phyloP scores from a whole-genome alignment of 2,888 invertebrate species.

The Zaprionus lineosus region DNA sequence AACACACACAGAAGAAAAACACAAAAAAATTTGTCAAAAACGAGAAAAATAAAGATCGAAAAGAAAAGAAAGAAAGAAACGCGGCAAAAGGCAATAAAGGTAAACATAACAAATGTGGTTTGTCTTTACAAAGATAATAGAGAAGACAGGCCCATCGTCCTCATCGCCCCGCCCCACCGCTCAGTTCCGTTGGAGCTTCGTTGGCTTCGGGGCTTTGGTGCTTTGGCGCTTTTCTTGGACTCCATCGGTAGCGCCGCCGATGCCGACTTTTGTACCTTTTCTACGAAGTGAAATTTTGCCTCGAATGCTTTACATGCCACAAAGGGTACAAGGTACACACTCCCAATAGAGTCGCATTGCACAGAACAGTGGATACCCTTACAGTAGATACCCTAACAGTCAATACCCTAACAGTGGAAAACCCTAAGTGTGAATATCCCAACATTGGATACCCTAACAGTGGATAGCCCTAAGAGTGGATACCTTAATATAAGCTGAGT shows the following conservation, averaged over 20 bases:
- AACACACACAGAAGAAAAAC: slow-evolving; percentile 7
- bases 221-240: too few species aligned
- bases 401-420: too few species aligned
- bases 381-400: too few species aligned
- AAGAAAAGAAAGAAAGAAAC: slow-evolving; percentile 19
- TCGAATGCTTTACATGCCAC: slow-evolving; percentile 69
- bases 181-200: slow-evolving; percentile 4
- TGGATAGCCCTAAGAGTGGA: too few species aligned
- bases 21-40: slow-evolving; percentile 36
- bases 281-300: slow-evolving; percentile 67
- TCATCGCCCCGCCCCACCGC: too few species aligned
- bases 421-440: too few species aligned
- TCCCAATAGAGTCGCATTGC: slow-evolving; percentile 1
- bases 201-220: too few species aligned
- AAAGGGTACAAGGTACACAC: slow-evolving; percentile 50
- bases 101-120: too few species aligned
- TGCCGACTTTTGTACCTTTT: slow-evolving; percentile 61
- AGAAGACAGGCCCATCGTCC: slow-evolving; percentile 15
- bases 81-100: too few species aligned
- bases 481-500: too few species aligned
- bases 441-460: slow-evolving; percentile 6
- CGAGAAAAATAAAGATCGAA: too few species aligned
- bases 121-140: slow-evolving; percentile 31
- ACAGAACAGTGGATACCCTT: neutral
- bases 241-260: slow-evolving; percentile 35